Base-by-base conservation (phyloP, 1,140 invertebrate species). In the Mizuhopecten yessoensis region DNA sequence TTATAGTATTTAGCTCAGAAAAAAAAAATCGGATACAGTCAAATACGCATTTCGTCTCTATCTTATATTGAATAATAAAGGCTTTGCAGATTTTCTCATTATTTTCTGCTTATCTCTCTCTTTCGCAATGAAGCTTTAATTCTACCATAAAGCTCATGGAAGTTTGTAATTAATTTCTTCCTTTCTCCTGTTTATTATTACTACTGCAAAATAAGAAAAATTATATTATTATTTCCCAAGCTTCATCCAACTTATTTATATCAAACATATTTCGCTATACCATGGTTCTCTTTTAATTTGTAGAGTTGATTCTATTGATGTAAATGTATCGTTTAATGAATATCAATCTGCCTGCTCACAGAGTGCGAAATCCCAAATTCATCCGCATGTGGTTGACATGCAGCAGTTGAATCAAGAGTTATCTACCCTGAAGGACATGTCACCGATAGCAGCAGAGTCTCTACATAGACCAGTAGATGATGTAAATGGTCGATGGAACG, bases 401-500 rank as follows among this genome's bases (percentile, higher is more conserved):
- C 95, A 96, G 90, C 94, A 94, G 90, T 89, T 96, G 45, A 96
- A 96, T 92, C 95, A 96, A 88, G 94, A 96, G 89, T 91, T 95
- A 88, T 92, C 94, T 87, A 94, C 95, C 39, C 93, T 96, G 17
- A 95, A 94, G 39, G 95, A 96, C 86, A 94, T 99, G 90, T 99
- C 99, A 29, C 98, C 98, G 0, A 98, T 99, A 2, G 98, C 98
- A 34, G 98, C 99, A 0, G 99, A 96, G 98, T 98, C 96, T 98
- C 98, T 33, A 95, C 99, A 33, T 97, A 97, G 42, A 33, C 94
- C 95, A 33, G 95, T 96, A 34, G 92, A 95, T 39, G 98, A 98
- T 39, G 98, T 99, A 7, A 99, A 99, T 96, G 97, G 97, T 34
- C 97, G 99, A 91, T 99, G 99, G 99, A 98, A 99, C 91, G 97